Evolutionary conservation across 2,113 vertebrate genomes (phyloP).

Genomic region (Pyrgilauda ruficollis): DNA sequence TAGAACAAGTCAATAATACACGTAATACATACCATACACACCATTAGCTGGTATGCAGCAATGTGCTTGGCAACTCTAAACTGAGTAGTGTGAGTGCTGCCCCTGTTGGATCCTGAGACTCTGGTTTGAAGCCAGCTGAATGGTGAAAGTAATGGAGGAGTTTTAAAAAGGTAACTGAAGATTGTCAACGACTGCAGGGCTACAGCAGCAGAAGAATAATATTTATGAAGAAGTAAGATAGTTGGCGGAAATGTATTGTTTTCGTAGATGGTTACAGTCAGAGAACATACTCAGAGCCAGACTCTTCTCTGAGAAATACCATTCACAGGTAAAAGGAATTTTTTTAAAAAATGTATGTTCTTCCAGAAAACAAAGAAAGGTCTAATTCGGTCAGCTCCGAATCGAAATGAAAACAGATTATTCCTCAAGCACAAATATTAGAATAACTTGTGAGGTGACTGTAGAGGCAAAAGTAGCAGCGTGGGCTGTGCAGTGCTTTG

Average conservation of each 20-base stretch:
- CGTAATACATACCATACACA: background rate
- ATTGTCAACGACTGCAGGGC: background rate
- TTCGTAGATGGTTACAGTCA: background rate
- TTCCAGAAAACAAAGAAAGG: background rate
- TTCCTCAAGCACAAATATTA: background rate
- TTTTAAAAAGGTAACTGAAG: background rate
- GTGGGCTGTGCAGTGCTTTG: fast-evolving
- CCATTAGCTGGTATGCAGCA: background rate
- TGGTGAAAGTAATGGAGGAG: background rate
- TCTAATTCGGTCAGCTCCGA: background rate
- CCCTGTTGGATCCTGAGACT: background rate
- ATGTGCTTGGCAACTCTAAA: background rate
- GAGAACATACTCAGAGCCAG: background rate
- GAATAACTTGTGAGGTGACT: background rate
- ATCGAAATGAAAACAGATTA: background rate
- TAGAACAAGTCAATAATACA: background rate
- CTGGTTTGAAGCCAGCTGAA: background rate
- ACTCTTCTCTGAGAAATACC: background rate
- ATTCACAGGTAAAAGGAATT: background rate
- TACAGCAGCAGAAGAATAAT: background rate
- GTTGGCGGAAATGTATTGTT: background rate
- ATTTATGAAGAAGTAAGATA: background rate
- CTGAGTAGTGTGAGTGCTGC: background rate
- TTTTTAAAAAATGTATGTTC: background rate
- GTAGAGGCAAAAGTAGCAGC: background rate